Evolutionary conservation across 37 sponge, comb jelly and placozoan genomes (phyloP), one percentile per base, ranked within the genome.

Genomic region (Beroe forskalii): DNA sequence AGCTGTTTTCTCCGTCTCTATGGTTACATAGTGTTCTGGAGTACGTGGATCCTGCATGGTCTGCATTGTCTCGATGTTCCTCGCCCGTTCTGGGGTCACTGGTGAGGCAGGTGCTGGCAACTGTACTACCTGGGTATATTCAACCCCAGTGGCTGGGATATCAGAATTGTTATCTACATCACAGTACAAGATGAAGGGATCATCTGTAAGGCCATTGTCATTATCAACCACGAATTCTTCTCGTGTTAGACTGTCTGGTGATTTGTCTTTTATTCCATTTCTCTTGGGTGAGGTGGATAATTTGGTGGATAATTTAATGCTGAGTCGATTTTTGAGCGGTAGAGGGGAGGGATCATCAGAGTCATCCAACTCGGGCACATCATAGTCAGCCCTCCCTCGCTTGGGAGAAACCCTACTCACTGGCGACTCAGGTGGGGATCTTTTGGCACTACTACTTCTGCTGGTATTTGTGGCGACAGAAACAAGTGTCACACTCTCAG

Each of bases 311-410:
- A 63, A 23, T 32, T 69, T 69, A 0, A 69, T 33, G 17, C 66
- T 64, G 4, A 64, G 66, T 17, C 72, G 72, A 33, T 69, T 69
- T 14, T 20, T 69, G 6, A 69, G 72, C 1, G 72, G 72, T 32
- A 69, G 72, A 14, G 72, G 72, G 12, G 33, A 32, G 8, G 39
- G 32, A 37, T 32, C 38, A 2, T 69, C 72, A 63, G 24, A 24
- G 17, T 28, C 27, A 27, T 63, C 66, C 4, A 27, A 6, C 4
- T 36, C 72, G 2, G 32, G 17, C 2, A 17, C 17, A 27, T 32
- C 27, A 35, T 14, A 69, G 72, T 69, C 72, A 35, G 19, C 32
- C 32, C 32, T 69, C 0, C 27, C 17, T 69, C 72, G 36, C 32
- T 69, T 69, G 20, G 38, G 19, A 2, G 19, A 9, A 2, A 9